Base-by-base conservation (phyloP, 53 echinoderm and acorn worm species). In the Temnopleurus reevesii region DNA sequence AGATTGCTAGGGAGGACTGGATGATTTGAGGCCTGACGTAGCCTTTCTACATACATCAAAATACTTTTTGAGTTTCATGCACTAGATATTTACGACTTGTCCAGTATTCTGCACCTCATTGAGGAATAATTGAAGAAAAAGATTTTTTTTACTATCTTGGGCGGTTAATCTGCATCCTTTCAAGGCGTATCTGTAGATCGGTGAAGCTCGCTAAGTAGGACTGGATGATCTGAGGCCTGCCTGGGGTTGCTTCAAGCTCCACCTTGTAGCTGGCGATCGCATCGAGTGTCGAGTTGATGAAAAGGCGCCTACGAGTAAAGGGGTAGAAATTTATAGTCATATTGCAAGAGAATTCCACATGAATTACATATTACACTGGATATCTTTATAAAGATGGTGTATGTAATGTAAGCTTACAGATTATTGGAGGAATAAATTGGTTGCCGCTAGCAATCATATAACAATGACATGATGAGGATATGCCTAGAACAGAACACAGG, bases 251-350 rank as follows among this genome's bases (percentile, higher is more conserved):
- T 53, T 99, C 96, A 28, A 99, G 81, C 86, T 99, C 99, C 0
- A 99, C 99, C 55, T 99, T 99, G 93, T 99, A 99, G 86, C 94
- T 94, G 7, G 99, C 93, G 31, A 99, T 96, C 38, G 94, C 90
- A 88, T 99, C 99, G 47, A 94, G 91, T 41, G 93, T 94, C 12
- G 91, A 88, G 21, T 92, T 99, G 76, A 93, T 88, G 47, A 99
- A 99, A 34, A 89, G 94, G 21, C 99, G 93, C 76, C 99, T 99
- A 91, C 26, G 9, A 71, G 19, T n/a, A 21, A 65, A 59, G 77
- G n/a, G n/a, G n/a, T n/a, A n/a, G n/a, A n/a, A n/a, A n/a, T n/a
- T n/a, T n/a, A n/a, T n/a, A n/a, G n/a, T n/a, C n/a, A n/a, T n/a
- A n/a, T n/a, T n/a, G n/a, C n/a, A n/a, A n/a, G n/a, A n/a, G n/a